Percentiles rank a stretch among this genome's conserved stretches.
phyloP scores from a whole-genome alignment of 2,113 vertebrate species.

The Corythornis cristatus region DNA sequence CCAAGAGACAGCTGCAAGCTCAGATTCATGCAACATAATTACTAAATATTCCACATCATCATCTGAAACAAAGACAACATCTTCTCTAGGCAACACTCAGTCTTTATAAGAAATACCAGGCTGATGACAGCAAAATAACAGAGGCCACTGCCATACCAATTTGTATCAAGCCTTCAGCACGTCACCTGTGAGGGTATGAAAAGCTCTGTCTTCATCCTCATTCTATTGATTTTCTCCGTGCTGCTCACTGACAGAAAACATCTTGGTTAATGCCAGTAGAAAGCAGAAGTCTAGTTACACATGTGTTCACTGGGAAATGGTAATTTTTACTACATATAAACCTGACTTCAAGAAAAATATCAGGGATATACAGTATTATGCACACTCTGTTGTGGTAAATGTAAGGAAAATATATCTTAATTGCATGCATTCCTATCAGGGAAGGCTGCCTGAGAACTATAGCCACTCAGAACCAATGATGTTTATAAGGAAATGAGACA shows the following conservation, averaged over 20 bases:
- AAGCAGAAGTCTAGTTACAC: neutral
- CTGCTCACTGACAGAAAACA: neutral
- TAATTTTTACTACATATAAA: neutral
- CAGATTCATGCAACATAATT: neutral
- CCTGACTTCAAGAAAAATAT: neutral
- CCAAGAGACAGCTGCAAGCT: neutral
- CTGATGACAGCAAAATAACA: neutral
- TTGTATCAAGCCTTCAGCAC: neutral
- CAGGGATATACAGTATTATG: neutral
- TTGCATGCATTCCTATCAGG: accelerated
- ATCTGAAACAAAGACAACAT: neutral
- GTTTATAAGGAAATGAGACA: neutral
- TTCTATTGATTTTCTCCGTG: neutral
- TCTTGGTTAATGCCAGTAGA: neutral
- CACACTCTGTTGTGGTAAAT: neutral
- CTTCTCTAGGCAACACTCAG: neutral
- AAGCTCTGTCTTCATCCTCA: neutral
- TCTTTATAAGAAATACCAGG: neutral
- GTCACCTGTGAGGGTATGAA: neutral
- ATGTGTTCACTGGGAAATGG: neutral
- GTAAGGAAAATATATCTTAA: neutral
- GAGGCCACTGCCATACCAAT: neutral
- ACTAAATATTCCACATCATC: neutral
- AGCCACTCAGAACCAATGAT: neutral
- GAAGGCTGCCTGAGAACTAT: neutral